Evolutionary conservation across 2,888 invertebrate genomes (phyloP).

Genomic region (Auanema freiburgensis): DNA sequence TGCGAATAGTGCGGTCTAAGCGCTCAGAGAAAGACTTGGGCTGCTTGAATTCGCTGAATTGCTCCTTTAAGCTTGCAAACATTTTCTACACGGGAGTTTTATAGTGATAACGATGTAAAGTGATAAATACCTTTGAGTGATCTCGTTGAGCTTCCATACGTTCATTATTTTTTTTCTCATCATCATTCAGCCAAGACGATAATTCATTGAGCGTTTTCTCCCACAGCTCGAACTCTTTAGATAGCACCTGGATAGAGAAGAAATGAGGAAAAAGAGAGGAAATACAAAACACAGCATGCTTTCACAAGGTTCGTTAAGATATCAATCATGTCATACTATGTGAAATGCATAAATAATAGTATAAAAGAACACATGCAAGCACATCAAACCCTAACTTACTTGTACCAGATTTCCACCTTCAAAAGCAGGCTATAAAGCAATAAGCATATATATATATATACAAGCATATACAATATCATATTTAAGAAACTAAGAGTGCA

Average conservation of each 20-base stretch:
- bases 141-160: slow-evolving; percentile 40
- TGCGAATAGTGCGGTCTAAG: slow-evolving; percentile 31
- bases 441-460: slow-evolving; percentile 2
- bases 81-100: slow-evolving; percentile 24
- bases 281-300: slow-evolving; percentile 6
- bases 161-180: slow-evolving; percentile 26
- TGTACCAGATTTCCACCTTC: slow-evolving; percentile 18
- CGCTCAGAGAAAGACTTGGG: slow-evolving; percentile 52
- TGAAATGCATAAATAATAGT: background rate
- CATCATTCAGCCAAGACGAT: slow-evolving; percentile 36
- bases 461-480: slow-evolving; percentile 1
- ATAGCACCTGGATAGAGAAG: slow-evolving; percentile 40
- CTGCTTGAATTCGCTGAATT: slow-evolving; percentile 54
- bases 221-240: slow-evolving; percentile 53
- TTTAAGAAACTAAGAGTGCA: slow-evolving; percentile 5
- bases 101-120: background rate
- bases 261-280: no score
- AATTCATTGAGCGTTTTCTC: slow-evolving; percentile 52
- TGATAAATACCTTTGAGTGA: slow-evolving; percentile 26
- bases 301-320: background rate
- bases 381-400: slow-evolving; percentile 15
- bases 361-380: background rate
- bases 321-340: background rate
- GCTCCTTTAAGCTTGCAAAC: slow-evolving; percentile 32
- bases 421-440: slow-evolving; percentile 18